Base-by-base conservation (phyloP, 37 sponge, comb jelly and placozoan species). In the Halisarca cf. caerulea region DNA sequence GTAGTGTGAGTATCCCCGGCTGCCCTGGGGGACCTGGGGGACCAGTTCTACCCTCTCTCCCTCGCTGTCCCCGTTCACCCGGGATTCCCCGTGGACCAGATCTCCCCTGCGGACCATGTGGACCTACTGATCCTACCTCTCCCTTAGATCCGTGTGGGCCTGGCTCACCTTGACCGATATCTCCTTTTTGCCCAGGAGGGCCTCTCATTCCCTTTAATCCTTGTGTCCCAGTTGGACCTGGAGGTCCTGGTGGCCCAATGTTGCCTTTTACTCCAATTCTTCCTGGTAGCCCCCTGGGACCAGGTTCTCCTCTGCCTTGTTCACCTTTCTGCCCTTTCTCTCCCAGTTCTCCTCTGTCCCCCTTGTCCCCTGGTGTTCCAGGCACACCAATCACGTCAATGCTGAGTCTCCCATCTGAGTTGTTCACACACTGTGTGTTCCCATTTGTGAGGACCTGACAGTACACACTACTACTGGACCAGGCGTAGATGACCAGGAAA, bases 381-480 rank as follows among this genome's bases (percentile, higher is more conserved):
- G 43, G 77, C 1, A 74, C 25, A 1, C 77, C 77, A 4, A 40
- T 25, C 24, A 74, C 77, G 24, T 74, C 45, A 4, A 74, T 7
- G 24, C 41, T 40, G 42, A 74, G 45, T 24, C 77, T 74, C 11
- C 77, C 77, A 74, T 37, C 44, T 74, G 42, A 37, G 44, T 40
- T 74, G 23, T 17, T 21, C 21, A 74, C 8, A 38, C 77, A 74
- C 25, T 74, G 77, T 47, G 9, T 47, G 51, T 11, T 47, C 6
- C 51, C 11, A 11, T 47, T 11, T 11, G 51, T 47, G 9, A 47
- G 51, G 9, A 14, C 51, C 51, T 47, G 51, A n/a, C n/a, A n/a
- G n/a, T n/a, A n/a, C n/a, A n/a, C n/a, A n/a, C n/a, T n/a, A n/a
- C n/a, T n/a, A n/a, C n/a, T n/a, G n/a, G n/a, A n/a, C n/a, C n/a